Evolutionary conservation across 2,113 vertebrate genomes (phyloP).

Genomic region (Dicerorhinus sumatrensis): DNA sequence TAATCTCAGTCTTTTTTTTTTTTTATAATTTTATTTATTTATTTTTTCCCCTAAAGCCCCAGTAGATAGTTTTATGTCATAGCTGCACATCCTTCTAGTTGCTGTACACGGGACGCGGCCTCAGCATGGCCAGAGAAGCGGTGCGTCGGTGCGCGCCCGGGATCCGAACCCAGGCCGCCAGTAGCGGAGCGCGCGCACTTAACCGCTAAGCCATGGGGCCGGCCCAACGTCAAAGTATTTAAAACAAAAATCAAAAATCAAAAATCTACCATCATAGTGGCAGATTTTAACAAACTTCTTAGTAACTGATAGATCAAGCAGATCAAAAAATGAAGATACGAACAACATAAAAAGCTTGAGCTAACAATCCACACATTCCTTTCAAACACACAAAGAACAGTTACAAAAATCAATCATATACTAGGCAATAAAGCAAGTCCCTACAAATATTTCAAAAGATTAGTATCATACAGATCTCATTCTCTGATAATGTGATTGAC

Average conservation of each 20-base stretch:
- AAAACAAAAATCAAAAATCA: slow-evolving; percentile 37
- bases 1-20: too few species aligned
- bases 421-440: neutral
- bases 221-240: neutral
- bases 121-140: too few species aligned
- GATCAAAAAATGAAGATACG: neutral
- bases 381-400: neutral
- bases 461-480: neutral
- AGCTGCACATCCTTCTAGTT: too few species aligned
- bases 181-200: too few species aligned
- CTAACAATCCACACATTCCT: neutral
- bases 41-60: too few species aligned
- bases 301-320: neutral
- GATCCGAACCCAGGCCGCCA: too few species aligned
- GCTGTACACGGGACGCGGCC: too few species aligned
- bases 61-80: too few species aligned
- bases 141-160: too few species aligned
- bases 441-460: slow-evolving; percentile 11
- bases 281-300: slow-evolving; percentile 20
- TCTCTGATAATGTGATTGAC: neutral
- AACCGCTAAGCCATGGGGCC: too few species aligned
- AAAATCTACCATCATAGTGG: neutral
- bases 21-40: too few species aligned
- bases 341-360: neutral
- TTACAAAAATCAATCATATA: neutral